These are phyloP conservation scores for Orthosia gracilis DNA, from an alignment of 2,888 invertebrate species.

Conservation along the genomic window DNA sequence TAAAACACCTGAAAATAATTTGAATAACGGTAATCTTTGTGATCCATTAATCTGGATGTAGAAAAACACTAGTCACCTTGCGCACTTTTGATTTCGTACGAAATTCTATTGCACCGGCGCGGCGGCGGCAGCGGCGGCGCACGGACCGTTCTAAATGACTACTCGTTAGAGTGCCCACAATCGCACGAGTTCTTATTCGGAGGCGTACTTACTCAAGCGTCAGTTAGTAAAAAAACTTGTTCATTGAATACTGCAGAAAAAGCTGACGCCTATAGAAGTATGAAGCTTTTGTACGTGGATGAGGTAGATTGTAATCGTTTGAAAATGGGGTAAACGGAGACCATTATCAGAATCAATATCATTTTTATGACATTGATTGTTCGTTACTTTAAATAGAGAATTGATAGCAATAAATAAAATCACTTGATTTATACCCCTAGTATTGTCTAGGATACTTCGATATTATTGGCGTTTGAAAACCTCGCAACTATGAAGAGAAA, in stretches of 20 bases:
- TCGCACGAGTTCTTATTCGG: conserved; percentile 74
- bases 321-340: not conserved
- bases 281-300: conserved; percentile 42
- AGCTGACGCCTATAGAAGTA: conserved; percentile 52
- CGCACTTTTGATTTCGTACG: conserved; percentile 83
- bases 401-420: not conserved
- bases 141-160: conserved; percentile 73
- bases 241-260: conserved; percentile 76
- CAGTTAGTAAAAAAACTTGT: conserved; percentile 76
- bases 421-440: not conserved
- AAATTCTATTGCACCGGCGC: conserved; percentile 69
- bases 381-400: not conserved
- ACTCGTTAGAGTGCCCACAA: conserved; percentile 75
- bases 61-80: conserved; percentile 73
- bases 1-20: conserved; percentile 37
- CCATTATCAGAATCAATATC: not conserved
- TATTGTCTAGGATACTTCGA: not conserved
- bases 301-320: conserved; percentile 15
- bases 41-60: conserved; percentile 50
- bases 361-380: not conserved
- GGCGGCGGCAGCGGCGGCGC: conserved; percentile 33
- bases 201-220: conserved; percentile 80
- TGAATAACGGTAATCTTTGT: conserved; percentile 47
- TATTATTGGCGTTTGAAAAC: not conserved
- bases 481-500: not conserved